Evolutionary conservation across 2,797 vertebrate genomes (phyloP).

Genomic region (Decapterus maruadsi): DNA sequence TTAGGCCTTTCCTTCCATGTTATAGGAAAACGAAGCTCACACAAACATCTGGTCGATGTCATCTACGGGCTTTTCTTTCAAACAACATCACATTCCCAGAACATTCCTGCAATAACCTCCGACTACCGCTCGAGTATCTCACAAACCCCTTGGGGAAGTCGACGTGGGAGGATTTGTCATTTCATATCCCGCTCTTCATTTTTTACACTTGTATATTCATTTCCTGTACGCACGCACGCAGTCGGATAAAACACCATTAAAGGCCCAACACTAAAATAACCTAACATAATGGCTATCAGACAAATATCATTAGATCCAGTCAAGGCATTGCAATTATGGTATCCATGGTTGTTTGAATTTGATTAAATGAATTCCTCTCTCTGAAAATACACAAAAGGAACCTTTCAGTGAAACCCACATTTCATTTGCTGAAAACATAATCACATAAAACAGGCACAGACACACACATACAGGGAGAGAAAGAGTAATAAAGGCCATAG

Average conservation of each 20-base stretch:
- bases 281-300: constrained; percentile 2
- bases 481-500: background rate
- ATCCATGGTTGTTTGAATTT: background rate
- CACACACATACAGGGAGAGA: background rate
- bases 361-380: background rate
- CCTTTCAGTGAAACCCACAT: no score
- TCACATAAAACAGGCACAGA: background rate
- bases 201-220: background rate
- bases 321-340: background rate
- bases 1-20: constrained; percentile 37
- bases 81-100: constrained; percentile 57
- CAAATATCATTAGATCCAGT: constrained; percentile 2
- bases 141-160: constrained; percentile 29
- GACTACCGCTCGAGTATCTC: constrained; percentile 39
- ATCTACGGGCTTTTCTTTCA: constrained; percentile 46
- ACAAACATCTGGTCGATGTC: constrained; percentile 75
- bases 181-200: constrained; percentile 5
- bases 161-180: constrained; percentile 42
- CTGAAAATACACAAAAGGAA: background rate
- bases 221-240: constrained; percentile 1
- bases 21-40: constrained; percentile 57
- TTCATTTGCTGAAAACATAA: no score
- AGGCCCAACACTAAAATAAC: background rate
- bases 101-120: constrained; percentile 66
- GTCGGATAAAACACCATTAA: background rate